These are phyloP conservation scores for Dorcus parallelipipedus DNA, from an alignment of 2,888 invertebrate genomes.

Conservation along the genomic window DNA sequence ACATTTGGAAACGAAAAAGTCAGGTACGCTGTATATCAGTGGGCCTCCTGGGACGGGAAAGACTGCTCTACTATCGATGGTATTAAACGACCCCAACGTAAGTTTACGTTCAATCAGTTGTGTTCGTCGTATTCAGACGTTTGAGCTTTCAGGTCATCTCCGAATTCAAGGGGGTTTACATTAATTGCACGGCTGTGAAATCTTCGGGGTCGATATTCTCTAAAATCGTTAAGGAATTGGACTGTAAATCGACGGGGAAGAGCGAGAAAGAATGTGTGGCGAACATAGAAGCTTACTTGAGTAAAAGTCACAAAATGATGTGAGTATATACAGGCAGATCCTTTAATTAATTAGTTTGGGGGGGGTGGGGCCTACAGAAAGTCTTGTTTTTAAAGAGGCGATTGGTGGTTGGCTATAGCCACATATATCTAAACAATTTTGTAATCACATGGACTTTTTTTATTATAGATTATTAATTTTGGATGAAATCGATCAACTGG, in stretches of 20 bases:
- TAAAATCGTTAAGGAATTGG: conserved; percentile 71
- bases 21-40: conserved; percentile 88
- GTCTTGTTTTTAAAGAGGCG: too few relatives aligned
- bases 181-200: conserved; percentile 88
- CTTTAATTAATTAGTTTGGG: background rate
- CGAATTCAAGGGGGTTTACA: conserved; percentile 62
- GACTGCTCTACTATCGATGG: conserved; percentile 79
- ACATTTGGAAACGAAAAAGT: conserved; percentile 61
- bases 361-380: background rate
- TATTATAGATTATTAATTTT: conserved; percentile 70
- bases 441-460: background rate
- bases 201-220: conserved; percentile 79
- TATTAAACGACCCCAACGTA: conserved; percentile 66
- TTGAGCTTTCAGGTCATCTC: conserved; percentile 48
- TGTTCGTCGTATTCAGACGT: too few relatives aligned
- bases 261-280: conserved; percentile 64
- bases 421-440: too few relatives aligned
- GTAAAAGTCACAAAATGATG: conserved; percentile 68
- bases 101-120: conserved; percentile 13
- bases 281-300: conserved; percentile 68
- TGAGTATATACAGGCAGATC: conserved; percentile 45
- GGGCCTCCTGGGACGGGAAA: conserved; percentile 98
- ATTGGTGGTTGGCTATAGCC: too few relatives aligned
- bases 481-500: conserved; percentile 94
- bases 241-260: conserved; percentile 55